These are phyloP conservation scores for Thalassoma bifasciatum DNA, from an alignment of 2,113 vertebrate species.

Conservation along the genomic window DNA sequence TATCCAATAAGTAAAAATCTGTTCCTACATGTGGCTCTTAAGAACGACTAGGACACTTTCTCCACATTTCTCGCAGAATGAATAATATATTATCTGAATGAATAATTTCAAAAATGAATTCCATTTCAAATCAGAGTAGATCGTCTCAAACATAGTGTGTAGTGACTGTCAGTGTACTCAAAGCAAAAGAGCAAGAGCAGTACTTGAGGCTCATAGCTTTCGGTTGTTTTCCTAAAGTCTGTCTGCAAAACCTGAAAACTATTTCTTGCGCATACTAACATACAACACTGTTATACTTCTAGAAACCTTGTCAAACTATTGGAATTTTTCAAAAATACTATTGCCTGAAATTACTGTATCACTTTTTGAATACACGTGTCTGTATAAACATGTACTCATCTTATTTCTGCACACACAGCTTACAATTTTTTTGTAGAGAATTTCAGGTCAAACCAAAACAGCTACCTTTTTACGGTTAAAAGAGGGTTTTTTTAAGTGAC, in stretches of 20 bases:
- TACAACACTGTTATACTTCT: no score
- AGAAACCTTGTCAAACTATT: no score
- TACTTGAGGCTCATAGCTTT: background rate
- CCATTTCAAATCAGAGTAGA: slow-evolving; percentile 5
- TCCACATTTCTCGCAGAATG: slow-evolving; percentile 20
- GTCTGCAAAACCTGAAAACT: background rate
- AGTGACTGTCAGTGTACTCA: background rate
- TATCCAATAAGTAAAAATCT: slow-evolving; percentile 16
- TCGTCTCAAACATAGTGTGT: background rate
- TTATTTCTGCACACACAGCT: no score
- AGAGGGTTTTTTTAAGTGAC: no score
- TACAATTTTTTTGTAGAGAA: no score
- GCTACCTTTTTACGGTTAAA: no score
- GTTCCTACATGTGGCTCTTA: slow-evolving; percentile 1
- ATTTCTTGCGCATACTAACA: no score
- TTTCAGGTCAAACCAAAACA: no score
- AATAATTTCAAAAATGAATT: slow-evolving; percentile 31
- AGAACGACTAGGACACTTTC: slow-evolving; percentile 21
- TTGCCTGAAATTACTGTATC: no score
- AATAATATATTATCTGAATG: slow-evolving; percentile 18
- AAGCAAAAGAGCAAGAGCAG: background rate
- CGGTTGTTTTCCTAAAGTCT: background rate
- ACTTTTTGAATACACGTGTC: no score
- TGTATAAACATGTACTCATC: no score
- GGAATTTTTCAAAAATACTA: no score